Evolutionary conservation across 2,113 vertebrate genomes (phyloP), one percentile per base, ranked within the genome.

Genomic region (Noturus placidus): DNA sequence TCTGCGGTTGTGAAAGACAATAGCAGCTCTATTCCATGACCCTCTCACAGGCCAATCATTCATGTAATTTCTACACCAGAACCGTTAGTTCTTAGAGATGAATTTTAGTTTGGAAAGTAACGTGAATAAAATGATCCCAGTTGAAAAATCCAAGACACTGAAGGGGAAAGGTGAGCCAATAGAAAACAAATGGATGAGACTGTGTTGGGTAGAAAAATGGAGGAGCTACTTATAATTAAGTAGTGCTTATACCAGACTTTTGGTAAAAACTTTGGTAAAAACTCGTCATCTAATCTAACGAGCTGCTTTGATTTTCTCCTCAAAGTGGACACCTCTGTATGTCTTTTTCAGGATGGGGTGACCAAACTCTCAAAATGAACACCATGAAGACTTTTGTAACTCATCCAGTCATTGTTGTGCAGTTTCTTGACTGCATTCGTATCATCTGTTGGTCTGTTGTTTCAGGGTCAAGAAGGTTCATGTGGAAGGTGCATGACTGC

Each of bases 1-100:
- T 67, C 86, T 87, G 74, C 20, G 30, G 38, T 38, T 20, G 82
- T 90, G 89, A 86, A 84, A 88, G 83, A 52, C 5, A 5, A 82
- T 72, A 63, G 17, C 33, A 9, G 50, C 35, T 42, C 80, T 82
- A 78, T 82, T 87, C 46, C 25, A 78, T 22, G 56, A 56, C 54
- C 17, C 35, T n/a, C 63, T 50, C 7, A 11, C 46, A 35, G 86
- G 5, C 57, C n/a, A 67, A 82, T 25, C 25, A 2, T 63, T 52
- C 54, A 30, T 76, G 80, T 61, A 67, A 6, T n/a, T 77, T 46
- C 20, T n/a, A 50, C 42, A 50, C 13, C 74, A 78, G 74, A 52
- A 15, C 42, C 8, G 2, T 11, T 70, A 65, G 2, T 27, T 8
- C 5, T 35, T 35, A 5, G 20, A 46, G 1, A 25, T 46, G 0